A percentile compares a stretch with the other conserved stretches of the same genome.
phyloP scores from a whole-genome alignment of 2,113 vertebrate species.

The Corythaixoides concolor region DNA sequence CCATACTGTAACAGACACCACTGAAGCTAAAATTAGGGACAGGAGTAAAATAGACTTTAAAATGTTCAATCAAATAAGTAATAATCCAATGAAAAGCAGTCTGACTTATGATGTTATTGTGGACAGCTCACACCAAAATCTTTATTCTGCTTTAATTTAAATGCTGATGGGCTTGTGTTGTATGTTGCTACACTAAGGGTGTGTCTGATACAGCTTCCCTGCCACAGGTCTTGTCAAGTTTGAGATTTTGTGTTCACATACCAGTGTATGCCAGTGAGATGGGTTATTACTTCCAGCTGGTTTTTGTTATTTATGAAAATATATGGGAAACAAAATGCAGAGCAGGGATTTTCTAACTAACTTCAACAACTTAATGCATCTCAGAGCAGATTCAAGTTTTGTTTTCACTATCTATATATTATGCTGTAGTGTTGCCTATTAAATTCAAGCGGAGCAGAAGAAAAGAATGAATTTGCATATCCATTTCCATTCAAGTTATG shows the following conservation, averaged over 20 bases:
- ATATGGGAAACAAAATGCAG: not conserved
- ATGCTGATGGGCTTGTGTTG: not conserved
- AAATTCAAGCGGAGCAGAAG: constrained; percentile 54
- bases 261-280: not conserved
- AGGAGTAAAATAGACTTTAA: not conserved
- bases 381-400: constrained; percentile 49
- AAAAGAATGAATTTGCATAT: constrained; percentile 71
- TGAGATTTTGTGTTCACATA: not conserved
- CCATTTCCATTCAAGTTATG: constrained; percentile 69
- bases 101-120: not conserved
- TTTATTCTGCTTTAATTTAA: not conserved
- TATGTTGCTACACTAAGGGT: not conserved
- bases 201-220: not conserved
- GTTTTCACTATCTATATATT: constrained; percentile 5
- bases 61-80: not conserved
- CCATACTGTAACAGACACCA: not conserved
- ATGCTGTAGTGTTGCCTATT: constrained; percentile 42
- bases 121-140: not conserved
- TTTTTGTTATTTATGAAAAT: constrained; percentile 32
- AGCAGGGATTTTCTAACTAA: not conserved
- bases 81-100: not conserved
- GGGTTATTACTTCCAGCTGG: not conserved
- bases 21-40: not conserved
- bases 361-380: not conserved
- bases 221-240: not conserved